Conservation (phyloP, 30 jellyfish, hydroid and myxozoan species). For the Rhopilema esculentum region DNA sequence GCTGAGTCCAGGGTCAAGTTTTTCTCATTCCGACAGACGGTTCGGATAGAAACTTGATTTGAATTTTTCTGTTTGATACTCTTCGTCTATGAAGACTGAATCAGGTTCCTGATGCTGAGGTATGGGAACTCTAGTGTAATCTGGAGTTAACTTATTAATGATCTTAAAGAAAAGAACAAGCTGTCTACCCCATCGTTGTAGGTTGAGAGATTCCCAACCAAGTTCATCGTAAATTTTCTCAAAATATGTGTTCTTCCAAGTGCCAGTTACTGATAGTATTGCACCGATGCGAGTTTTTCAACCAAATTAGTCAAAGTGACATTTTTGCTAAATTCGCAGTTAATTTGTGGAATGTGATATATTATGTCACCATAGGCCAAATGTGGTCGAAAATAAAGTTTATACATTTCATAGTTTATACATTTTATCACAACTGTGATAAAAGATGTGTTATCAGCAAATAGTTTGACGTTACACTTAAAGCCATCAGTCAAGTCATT, state of each 20-base stretch:
- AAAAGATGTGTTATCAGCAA: too few relatives aligned
- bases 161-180: conserved; percentile 9
- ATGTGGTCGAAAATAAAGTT: conserved; percentile 52
- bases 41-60: conserved; percentile 61
- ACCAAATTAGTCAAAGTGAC: background rate
- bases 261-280: too few relatives aligned
- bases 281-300: conserved; percentile 43
- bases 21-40: conserved; percentile 27
- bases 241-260: conserved; percentile 23
- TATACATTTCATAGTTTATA: conserved; percentile 47
- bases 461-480: too few relatives aligned
- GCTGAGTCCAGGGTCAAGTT: conserved; percentile 57
- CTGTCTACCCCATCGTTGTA: conserved; percentile 58
- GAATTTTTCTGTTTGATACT: conserved; percentile 36
- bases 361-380: conserved; percentile 57
- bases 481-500: too few relatives aligned
- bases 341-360: too few relatives aligned
- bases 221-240: conserved; percentile 39
- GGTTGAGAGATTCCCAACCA: conserved; percentile 60
- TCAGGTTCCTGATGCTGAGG: conserved; percentile 30
- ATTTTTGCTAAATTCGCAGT: conserved; percentile 14
- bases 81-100: conserved; percentile 40
- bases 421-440: too few relatives aligned
- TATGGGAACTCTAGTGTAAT: conserved; percentile 27
- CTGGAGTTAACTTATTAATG: conserved; percentile 20